Conservation (phyloP, 1,140 invertebrate genomes). For the Scaptomyza pallida region DNA sequence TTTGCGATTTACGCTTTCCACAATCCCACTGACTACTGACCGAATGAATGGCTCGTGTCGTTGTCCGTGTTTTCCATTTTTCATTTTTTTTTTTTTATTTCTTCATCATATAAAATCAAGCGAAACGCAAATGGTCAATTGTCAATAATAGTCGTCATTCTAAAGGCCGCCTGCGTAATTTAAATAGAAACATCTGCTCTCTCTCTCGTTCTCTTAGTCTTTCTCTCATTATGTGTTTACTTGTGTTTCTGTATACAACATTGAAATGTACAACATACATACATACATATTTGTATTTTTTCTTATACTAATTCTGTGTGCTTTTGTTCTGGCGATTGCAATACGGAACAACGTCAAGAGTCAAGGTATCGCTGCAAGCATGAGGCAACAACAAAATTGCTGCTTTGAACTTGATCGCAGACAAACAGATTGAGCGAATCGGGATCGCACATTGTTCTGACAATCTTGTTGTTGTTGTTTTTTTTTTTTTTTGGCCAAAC, state of each 20-base stretch:
- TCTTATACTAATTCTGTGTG: constrained; percentile 14
- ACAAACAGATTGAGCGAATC: constrained; percentile 19
- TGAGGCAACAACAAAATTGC: too few relatives aligned
- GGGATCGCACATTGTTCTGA: constrained; percentile 25
- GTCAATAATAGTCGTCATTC: constrained; percentile 60
- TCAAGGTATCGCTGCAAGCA: constrained; percentile 61
- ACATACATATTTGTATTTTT: background rate
- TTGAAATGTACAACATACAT: constrained; percentile 1
- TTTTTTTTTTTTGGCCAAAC: constrained; percentile 40
- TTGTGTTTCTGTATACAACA: constrained; percentile 20
- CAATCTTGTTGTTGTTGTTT: background rate
- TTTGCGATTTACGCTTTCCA: constrained; percentile 50
- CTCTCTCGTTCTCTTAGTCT: background rate
- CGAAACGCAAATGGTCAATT: constrained; percentile 64
- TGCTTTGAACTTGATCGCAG: constrained; percentile 34
- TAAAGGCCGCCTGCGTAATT: constrained; percentile 73
- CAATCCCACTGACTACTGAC: constrained; percentile 16
- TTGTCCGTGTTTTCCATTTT: constrained; percentile 70
- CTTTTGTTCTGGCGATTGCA: constrained; percentile 44
- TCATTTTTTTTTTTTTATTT: constrained; percentile 26
- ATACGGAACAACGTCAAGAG: constrained; percentile 69
- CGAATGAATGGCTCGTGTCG: constrained; percentile 38
- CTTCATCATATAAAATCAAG: constrained; percentile 26
- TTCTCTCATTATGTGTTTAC: constrained; percentile 16
- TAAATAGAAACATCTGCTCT: constrained; percentile 60